A percentile compares a stretch with the other conserved stretches of the same genome.
Evolutionary conservation across 2,113 vertebrate genomes (phyloP).

Genomic region (Collichthys lucidus): DNA sequence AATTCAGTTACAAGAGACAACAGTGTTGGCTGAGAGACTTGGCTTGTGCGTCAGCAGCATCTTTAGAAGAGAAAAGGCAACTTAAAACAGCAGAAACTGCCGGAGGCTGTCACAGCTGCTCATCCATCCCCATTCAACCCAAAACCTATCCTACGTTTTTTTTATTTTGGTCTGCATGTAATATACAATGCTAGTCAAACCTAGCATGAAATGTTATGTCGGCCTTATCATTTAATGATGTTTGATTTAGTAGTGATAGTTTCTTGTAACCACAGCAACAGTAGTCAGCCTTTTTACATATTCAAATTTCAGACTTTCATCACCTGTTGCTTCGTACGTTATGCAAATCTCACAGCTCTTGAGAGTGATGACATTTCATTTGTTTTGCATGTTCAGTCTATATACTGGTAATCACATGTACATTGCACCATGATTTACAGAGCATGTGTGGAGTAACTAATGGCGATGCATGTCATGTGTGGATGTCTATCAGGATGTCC

Average conservation of each 20-base stretch:
- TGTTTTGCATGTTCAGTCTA: constrained; percentile 26
- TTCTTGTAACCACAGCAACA: constrained; percentile 34
- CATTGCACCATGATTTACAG: background rate
- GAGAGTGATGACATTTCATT: background rate
- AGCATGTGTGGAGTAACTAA: too few relatives aligned
- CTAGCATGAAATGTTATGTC: background rate
- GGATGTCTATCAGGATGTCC: too few relatives aligned
- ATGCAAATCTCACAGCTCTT: constrained; percentile 34
- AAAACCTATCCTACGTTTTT: background rate
- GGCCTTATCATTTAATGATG: background rate
- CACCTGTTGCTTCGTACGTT: constrained; percentile 7
- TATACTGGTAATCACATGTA: constrained; percentile 3
- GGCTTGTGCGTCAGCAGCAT: constrained; percentile 47
- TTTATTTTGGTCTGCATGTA: background rate
- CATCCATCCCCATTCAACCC: constrained; percentile 9
- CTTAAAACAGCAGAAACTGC: constrained; percentile 19
- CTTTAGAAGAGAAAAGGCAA: constrained; percentile 26
- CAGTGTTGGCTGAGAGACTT: constrained; percentile 27
- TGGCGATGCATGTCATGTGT: too few relatives aligned
- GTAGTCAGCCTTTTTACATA: constrained; percentile 17
- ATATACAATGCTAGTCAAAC: background rate
- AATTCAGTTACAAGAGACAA: constrained; percentile 48
- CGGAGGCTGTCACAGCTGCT: constrained; percentile 18
- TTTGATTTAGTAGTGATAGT: constrained; percentile 18
- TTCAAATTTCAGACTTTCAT: constrained; percentile 45